A percentile compares a stretch with the other conserved stretches of the same genome.
phyloP scores from a whole-genome alignment of 1,140 invertebrate species.

The Dendroctonus valens region DNA sequence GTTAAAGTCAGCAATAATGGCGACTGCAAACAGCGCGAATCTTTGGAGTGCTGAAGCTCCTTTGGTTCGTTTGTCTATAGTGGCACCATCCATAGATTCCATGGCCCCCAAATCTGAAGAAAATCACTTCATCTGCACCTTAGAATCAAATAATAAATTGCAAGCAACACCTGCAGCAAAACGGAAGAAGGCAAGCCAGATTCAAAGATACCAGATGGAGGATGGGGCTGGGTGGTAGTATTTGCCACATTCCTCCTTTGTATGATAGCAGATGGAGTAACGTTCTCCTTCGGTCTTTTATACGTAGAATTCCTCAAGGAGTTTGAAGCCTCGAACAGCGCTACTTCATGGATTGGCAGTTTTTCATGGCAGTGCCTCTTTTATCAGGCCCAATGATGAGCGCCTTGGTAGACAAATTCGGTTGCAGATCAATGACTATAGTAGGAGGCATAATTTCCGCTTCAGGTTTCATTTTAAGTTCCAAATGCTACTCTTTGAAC shows the following conservation, averaged over 20 bases:
- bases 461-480: slow-evolving; percentile 75
- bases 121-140: no score
- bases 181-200: slow-evolving; percentile 37
- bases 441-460: slow-evolving; percentile 73
- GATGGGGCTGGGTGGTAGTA: slow-evolving; percentile 89
- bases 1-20: not conserved
- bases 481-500: slow-evolving; percentile 68
- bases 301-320: slow-evolving; percentile 82
- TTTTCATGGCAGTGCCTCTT: slow-evolving; percentile 86
- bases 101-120: slow-evolving; percentile 21
- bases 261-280: slow-evolving; percentile 89
- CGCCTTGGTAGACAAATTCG: slow-evolving; percentile 83
- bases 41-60: slow-evolving; percentile 39
- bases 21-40: no score
- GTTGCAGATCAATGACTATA: slow-evolving; percentile 82
- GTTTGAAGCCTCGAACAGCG: slow-evolving; percentile 77
- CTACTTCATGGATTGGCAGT: slow-evolving; percentile 86
- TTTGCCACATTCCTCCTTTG: slow-evolving; percentile 80
- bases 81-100: slow-evolving; percentile 33
- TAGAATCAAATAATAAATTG: no score
- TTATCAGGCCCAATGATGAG: slow-evolving; percentile 84
- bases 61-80: slow-evolving; percentile 47
- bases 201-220: slow-evolving; percentile 65
- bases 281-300: slow-evolving; percentile 88
- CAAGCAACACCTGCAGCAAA: not conserved